Evolutionary conservation across 2,113 vertebrate species (phyloP), one percentile per base, ranked within the genome.

Genomic region (Cynocephalus volans): DNA sequence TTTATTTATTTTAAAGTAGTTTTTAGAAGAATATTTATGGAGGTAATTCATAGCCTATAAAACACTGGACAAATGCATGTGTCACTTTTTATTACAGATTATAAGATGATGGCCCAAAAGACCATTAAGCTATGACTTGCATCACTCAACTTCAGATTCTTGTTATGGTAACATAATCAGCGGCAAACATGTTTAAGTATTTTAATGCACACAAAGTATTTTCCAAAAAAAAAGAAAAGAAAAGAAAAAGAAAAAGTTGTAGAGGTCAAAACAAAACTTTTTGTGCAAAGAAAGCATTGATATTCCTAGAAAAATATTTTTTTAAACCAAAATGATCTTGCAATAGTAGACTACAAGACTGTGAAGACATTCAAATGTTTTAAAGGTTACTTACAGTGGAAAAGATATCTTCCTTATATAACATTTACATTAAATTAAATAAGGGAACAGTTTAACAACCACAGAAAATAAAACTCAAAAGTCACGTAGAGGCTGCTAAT

Each of bases 341-440:
- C 14, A 72, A 48, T 41, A 12, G 21, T 67, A 12, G 26, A 50
- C 13, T 72, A 58, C 21, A 45, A 52, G 41, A 56, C 48, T 54
- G 11, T 91, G 56, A 92, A 73, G 21, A 94, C 83, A 45, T n/a
- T 65, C 52, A 31, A 77, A n/a, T 64, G 48, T 88, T 62, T 87
- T 70, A 73, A 93, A 64, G 33, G 9, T 73, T 77, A 52, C 28
- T 76, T 15, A 62, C 8, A 67, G 17, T 48, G 60, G 41, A 92
- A 41, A 28, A 60, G 26, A 67, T 67, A 50, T 3, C 6, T 1
- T 62, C 4, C 19, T 31, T 17, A 48, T 28, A 60, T 6, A 84
- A 92, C 3, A 73, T 58, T 85, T 48, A 52, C n/a, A 84, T 19
- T 10, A 50, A 28, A 77, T n/a, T 75, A 72, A 81, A 81, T 6